Base-by-base conservation (phyloP, 2,797 vertebrate genomes). In the Erethizon dorsatum region DNA sequence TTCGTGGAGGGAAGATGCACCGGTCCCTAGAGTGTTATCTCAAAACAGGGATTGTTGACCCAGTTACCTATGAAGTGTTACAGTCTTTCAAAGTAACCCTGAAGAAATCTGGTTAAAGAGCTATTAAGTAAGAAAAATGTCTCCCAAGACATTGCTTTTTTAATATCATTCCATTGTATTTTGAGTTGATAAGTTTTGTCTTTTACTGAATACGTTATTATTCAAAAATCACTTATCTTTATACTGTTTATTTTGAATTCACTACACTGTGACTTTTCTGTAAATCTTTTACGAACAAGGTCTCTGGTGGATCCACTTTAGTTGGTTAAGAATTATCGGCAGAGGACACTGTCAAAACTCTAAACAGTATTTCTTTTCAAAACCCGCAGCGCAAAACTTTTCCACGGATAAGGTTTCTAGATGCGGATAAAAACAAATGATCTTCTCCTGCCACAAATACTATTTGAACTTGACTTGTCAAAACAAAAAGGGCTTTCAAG, bases 221-320 rank as follows among this genome's bases (percentile, higher is more conserved):
- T 95, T 95, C 80, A 82, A 93, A 97, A 92, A 94, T 61, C 93
- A 91, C 85, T 95, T 97, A 95, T 92, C 91, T 83, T 95, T 54
- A 82, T 47, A 47, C 56, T 47, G 71, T 90, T 90, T 88, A 85
- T 87, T 96, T 91, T 95, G 59, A 94, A 94, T 96, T 97, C 93
- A n/a, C 90, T 87, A 91, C 85, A 79, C 13, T 92, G 84, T 97
- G 97, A 95, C 97, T 97, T 94, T 87, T 84, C 75, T 84, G 92
- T 97, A 94, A 97, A 96, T 95, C 92, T 95, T 96, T 98, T 87
- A 95, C 92, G 94, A 97, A 85, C 59, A 89, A 87, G 93, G 83
- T 95, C 95, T 96, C 97, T 28, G 31, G 63, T 85, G 95, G 75
- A 56, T 73, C 88, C 52, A 84, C 50, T 87, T 96, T 97, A 98